These are phyloP conservation scores for Oreonectes daqikongensis DNA, from an alignment of 2,797 vertebrate species.

Conservation along the genomic window DNA sequence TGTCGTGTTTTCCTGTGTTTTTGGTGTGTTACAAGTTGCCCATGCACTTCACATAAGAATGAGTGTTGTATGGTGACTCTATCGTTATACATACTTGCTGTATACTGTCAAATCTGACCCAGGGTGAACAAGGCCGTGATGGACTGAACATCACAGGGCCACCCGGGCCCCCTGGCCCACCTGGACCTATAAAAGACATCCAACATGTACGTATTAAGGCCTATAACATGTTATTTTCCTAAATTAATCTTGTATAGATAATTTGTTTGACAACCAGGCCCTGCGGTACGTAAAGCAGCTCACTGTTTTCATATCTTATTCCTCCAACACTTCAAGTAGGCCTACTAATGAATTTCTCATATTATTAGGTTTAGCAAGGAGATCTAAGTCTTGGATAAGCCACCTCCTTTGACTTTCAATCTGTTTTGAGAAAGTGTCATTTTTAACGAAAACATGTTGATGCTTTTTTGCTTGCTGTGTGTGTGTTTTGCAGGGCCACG, in stretches of 20 bases:
- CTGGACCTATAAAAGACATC: constrained; percentile 72
- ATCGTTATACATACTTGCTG: too few relatives aligned
- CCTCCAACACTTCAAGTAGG: neutral
- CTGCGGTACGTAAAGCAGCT: constrained; percentile 71
- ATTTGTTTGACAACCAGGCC: constrained; percentile 67
- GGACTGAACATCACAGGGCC: constrained; percentile 79
- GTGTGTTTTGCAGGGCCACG: constrained; percentile 77
- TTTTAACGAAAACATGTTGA: constrained; percentile 4
- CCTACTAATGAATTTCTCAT: neutral
- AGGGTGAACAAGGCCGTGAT: constrained; percentile 85
- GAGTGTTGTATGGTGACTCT: too few relatives aligned
- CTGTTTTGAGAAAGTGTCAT: too few relatives aligned
- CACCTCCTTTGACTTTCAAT: neutral
- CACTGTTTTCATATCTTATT: neutral
- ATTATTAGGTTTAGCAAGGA: constrained; percentile 24
- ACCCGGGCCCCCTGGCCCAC: constrained; percentile 83
- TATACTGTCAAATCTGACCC: constrained; percentile 7
- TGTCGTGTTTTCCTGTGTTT: too few relatives aligned
- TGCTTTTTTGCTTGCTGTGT: constrained; percentile 2
- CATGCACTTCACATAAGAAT: too few relatives aligned
- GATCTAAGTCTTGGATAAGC: neutral
- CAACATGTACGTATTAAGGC: constrained; percentile 69
- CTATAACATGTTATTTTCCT: neutral
- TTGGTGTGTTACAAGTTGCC: too few relatives aligned
- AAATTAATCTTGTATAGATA: neutral